phyloP scores from a whole-genome alignment of 2,888 invertebrate species.

The Erebia palarica region DNA sequence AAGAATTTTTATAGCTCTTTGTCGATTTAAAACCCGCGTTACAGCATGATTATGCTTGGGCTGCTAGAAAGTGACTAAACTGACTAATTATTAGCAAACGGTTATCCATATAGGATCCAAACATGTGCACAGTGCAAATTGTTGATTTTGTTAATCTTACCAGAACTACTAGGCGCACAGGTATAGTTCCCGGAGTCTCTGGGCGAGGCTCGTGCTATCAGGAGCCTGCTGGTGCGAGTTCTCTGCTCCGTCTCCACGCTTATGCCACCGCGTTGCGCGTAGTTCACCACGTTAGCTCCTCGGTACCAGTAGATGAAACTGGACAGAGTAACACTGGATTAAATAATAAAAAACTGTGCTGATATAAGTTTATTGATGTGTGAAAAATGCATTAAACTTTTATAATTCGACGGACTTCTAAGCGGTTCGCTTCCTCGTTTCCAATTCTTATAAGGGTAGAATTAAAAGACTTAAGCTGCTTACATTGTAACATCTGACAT shows the following conservation, averaged over 20 bases:
- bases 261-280: conserved; percentile 92
- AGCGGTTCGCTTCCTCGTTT: no score
- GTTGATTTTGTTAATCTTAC: conserved; percentile 52
- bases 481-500: no score
- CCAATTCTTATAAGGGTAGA: no score
- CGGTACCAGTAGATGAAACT: conserved; percentile 93
- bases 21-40: no score
- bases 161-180: conserved; percentile 92
- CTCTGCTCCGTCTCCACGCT: conserved; percentile 93
- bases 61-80: background rate
- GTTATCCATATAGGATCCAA: no score
- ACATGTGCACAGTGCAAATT: no score
- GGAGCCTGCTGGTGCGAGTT: conserved; percentile 91
- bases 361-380: conserved; percentile 1
- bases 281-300: conserved; percentile 91
- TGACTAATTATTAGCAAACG: background rate
- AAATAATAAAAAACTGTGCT: conserved; percentile 22
- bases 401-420: no score
- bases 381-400: background rate
- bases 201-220: conserved; percentile 92
- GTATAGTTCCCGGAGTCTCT: conserved; percentile 95
- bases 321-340: conserved; percentile 17
- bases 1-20: no score
- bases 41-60: no score
- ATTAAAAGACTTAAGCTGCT: no score